These are phyloP conservation scores for Lasiurus cinereus DNA, from an alignment of 2,113 vertebrate species.

Conservation along the genomic window DNA sequence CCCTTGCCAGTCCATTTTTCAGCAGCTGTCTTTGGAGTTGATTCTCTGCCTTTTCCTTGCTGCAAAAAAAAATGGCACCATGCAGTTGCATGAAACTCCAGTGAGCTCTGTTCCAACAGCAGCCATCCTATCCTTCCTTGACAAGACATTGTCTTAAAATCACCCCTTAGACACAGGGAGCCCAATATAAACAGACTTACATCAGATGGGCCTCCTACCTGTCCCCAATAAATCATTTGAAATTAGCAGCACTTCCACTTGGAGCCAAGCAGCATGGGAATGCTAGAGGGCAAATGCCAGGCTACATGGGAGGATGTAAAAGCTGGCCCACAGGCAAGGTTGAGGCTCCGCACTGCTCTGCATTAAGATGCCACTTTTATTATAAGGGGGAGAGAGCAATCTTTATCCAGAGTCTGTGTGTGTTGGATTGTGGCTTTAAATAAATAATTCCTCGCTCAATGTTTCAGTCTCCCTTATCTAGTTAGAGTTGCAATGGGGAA, in stretches of 20 bases:
- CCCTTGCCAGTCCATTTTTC: not conserved
- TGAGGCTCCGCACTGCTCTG: not conserved
- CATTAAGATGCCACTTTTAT: slow-evolving; percentile 77
- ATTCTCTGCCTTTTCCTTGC: not conserved
- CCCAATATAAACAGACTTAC: slow-evolving; percentile 63
- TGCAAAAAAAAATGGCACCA: not conserved
- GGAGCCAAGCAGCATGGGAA: slow-evolving; percentile 59
- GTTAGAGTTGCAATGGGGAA: slow-evolving; percentile 81
- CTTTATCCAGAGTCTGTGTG: slow-evolving; percentile 62
- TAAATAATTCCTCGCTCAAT: slow-evolving; percentile 76
- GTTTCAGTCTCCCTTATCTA: slow-evolving; percentile 74
- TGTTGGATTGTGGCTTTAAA: slow-evolving; percentile 79
- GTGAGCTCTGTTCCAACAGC: not conserved
- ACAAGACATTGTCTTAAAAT: slow-evolving; percentile 50
- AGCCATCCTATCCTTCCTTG: slow-evolving; percentile 8
- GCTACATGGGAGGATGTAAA: slow-evolving; percentile 37
- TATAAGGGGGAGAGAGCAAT: slow-evolving; percentile 62
- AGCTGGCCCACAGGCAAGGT: slow-evolving; percentile 67
- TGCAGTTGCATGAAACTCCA: not conserved
- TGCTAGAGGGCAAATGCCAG: slow-evolving; percentile 76
- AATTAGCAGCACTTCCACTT: slow-evolving; percentile 82
- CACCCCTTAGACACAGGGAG: slow-evolving; percentile 54
- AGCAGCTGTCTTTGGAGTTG: not conserved
- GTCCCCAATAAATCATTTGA: slow-evolving; percentile 83
- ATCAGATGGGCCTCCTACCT: slow-evolving; percentile 58